phyloP scores from a whole-genome alignment of 2,113 vertebrate genomes.

The Rhinolophus ferrumequinum region DNA sequence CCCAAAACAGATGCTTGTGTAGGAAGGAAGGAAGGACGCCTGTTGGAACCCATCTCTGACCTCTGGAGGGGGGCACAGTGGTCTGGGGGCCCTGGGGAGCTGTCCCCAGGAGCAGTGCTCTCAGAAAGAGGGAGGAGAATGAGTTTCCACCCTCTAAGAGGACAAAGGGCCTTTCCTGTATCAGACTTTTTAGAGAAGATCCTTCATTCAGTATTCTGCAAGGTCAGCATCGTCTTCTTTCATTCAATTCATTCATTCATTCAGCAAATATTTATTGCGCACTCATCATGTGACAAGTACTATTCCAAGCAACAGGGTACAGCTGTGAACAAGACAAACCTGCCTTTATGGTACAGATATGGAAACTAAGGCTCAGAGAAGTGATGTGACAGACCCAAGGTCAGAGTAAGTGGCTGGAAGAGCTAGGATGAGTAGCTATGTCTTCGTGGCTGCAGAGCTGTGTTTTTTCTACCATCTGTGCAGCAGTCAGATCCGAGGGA shows the following conservation, averaged over 20 bases:
- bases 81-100: not conserved
- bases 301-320: not conserved
- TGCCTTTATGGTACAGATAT: not conserved
- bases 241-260: not conserved
- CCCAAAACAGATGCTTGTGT: not conserved
- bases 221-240: not conserved
- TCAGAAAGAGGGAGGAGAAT: not conserved
- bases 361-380: not conserved
- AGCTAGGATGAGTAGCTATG: not conserved
- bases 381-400: not conserved
- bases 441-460: not conserved
- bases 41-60: not conserved
- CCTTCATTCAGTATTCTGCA: slow-evolving; percentile 2
- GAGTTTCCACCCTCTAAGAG: not conserved
- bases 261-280: not conserved
- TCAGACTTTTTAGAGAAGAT: not conserved
- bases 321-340: not conserved
- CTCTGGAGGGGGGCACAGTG: not conserved
- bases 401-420: not conserved
- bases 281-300: not conserved
- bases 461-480: not conserved
- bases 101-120: not conserved
- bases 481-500: not conserved
- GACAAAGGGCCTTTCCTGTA: not conserved
- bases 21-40: not conserved